Base-by-base conservation (phyloP, 2,888 invertebrate species). In the Dasysyrphus tricinctus region DNA sequence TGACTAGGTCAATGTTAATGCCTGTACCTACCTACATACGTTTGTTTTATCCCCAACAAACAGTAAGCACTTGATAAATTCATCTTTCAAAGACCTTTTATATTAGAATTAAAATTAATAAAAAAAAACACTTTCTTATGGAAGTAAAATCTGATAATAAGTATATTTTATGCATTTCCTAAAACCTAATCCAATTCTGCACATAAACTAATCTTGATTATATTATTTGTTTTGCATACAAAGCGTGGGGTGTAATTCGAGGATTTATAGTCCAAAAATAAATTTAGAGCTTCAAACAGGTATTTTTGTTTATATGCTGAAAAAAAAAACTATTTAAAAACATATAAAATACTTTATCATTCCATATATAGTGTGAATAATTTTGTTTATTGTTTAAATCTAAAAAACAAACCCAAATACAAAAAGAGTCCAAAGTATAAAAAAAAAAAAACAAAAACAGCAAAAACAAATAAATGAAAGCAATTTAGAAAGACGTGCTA, bases 401-500 rank as follows among this genome's bases (percentile, higher is more conserved):
- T 19, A 47, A 47, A 49, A 47, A 47, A n/a, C 3, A 63, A 19
- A 42, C 12, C 65, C 9, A 65, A 67, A 67, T 19, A 14, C 16
- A 7, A 47, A 47, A 47, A 34, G 29, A 47, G 47, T 32, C 12
- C 44, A 65, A 1, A 32, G 14, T 8, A 34, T 34, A 37, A 49
- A 7, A 14, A 14, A n/a, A 14, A 14, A 0, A 34, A 3, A 65
- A 47, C 3, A 24, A 42, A 14, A 24, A 14, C 7, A 1, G 16
- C 2, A 63, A 11, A 24, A 8, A 24, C 44, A 44, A 63, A 44
- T 11, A 37, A 67, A 67, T 67, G 34, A 47, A 67, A 34, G 34
- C 67, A 67, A 67, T 67, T 67, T n/a, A n/a, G n/a, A n/a, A 49
- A 67, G 49, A 34, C 67, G 49, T 67, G 49, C 37, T 49, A 34